Conservation (phyloP, 2,888 invertebrate genomes). For the Barypeithes pellucidus region DNA sequence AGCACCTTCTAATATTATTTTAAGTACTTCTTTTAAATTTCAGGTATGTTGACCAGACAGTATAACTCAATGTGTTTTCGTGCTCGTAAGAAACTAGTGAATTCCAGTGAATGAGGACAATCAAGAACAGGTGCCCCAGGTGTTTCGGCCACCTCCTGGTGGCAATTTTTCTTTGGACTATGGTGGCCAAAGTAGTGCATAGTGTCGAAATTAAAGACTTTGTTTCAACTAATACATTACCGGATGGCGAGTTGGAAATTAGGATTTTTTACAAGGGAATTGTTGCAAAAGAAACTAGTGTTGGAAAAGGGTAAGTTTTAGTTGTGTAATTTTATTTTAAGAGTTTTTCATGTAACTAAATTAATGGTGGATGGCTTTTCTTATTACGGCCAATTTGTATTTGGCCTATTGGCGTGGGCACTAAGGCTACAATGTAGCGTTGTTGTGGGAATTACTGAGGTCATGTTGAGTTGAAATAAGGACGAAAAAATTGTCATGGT, state of each 20-base stretch:
- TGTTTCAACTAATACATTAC: constrained; percentile 77
- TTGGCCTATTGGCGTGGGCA: too few species aligned
- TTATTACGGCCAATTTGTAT: too few species aligned
- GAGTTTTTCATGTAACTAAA: too few species aligned
- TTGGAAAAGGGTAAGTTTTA: constrained; percentile 74
- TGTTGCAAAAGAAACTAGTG: constrained; percentile 79
- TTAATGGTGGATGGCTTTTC: too few species aligned
- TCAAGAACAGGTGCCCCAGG: constrained; percentile 59
- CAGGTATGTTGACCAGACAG: constrained; percentile 2
- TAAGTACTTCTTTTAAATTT: constrained; percentile 7
- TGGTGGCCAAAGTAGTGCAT: constrained; percentile 21
- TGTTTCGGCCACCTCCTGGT: constrained; percentile 63
- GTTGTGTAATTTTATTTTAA: neutral
- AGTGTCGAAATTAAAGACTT: constrained; percentile 74
- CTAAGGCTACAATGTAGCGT: too few species aligned
- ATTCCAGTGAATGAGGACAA: constrained; percentile 57
- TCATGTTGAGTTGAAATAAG: too few species aligned
- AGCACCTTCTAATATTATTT: too few species aligned
- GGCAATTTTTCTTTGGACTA: constrained; percentile 56
- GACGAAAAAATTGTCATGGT: too few species aligned
- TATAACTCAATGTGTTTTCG: neutral
- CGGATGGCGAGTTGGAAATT: constrained; percentile 82
- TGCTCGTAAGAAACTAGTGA: constrained; percentile 1
- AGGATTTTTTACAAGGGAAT: constrained; percentile 78
- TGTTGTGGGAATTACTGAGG: too few species aligned